Base-by-base conservation (phyloP, 2,888 invertebrate genomes). In the Palloptera scutellata region DNA sequence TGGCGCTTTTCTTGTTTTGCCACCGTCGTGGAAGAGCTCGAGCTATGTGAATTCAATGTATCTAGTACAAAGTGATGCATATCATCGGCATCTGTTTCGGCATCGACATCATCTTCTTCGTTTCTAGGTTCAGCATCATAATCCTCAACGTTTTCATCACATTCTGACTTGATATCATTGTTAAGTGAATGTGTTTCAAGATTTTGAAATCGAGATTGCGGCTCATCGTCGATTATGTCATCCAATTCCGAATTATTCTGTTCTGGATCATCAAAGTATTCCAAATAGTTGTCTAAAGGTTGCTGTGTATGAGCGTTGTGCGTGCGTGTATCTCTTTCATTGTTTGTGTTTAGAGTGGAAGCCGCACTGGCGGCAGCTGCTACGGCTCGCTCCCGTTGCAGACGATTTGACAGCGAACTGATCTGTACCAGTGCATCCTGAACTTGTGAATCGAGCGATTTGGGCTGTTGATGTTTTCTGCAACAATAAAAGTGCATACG, bases 371-470 rank as follows among this genome's bases (percentile, higher is more conserved):
- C 68, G 17, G 77, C 75, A 1, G 73, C 76, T 13, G 72, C 77
- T 41, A 78, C 77, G 1, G 74, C 74, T 8, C 78, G 77, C 72
- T 79, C 81, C 13, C 81, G 74, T 61, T 81, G 81, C 67, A 82
- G 74, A 9, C 82, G 78, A 67, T 73, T 81, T 1, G 81, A 81
- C 3, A 81, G 73, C 48, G 76, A 79, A 58, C 76, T 82, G 4
- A 84, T 76, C 69, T 83, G 81, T 1, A 80, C 81, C 15, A 84
- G 68, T 0, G 84, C 84, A 74, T 84, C 83, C 69, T 84, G 81
- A 1, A 84, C 79, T 67, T 83, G 82, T 0, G 80, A 78, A 41
- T 83, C 83, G 45, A 84, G 67, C 0, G 79, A 81, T 55, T 82
- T 83, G 5, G 81, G 77, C 11, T 79, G 81, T 60, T 77, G 78